These are phyloP conservation scores for Puntigrus tetrazona DNA, from an alignment of 2,113 vertebrate species.

Conservation along the genomic window DNA sequence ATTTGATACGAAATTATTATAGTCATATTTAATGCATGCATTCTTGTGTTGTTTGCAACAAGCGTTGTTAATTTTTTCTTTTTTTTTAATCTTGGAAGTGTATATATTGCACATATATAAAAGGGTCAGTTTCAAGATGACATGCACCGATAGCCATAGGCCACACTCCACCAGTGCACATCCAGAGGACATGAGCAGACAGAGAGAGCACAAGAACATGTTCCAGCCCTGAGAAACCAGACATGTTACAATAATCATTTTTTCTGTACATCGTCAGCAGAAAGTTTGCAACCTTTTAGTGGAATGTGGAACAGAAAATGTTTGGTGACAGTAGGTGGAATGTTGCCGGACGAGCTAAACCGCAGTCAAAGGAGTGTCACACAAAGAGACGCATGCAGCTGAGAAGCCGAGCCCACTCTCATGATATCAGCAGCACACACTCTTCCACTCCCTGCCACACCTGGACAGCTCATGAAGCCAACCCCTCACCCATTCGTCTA, in stretches of 20 bases:
- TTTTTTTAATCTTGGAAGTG: background rate
- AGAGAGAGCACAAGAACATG: background rate
- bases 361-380: slow-evolving; percentile 29
- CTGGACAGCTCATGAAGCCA: background rate
- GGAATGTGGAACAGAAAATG: slow-evolving; percentile 41
- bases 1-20: no score
- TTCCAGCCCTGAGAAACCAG: background rate
- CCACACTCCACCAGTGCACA: background rate
- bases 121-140: background rate
- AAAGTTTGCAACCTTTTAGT: background rate
- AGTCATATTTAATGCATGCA: no score
- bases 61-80: no score
- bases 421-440: slow-evolving; percentile 20
- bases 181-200: background rate
- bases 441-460: slow-evolving; percentile 22
- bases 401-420: slow-evolving; percentile 18
- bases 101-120: background rate
- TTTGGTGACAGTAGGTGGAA: slow-evolving; percentile 30
- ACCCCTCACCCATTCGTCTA: background rate
- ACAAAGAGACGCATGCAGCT: slow-evolving; percentile 22
- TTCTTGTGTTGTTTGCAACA: no score
- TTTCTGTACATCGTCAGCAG: background rate
- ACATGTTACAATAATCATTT: background rate
- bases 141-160: background rate
- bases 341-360: slow-evolving; percentile 39